These are phyloP conservation scores for Brachyopa scutellaris DNA, from an alignment of 2,888 invertebrate species.

Conservation along the genomic window DNA sequence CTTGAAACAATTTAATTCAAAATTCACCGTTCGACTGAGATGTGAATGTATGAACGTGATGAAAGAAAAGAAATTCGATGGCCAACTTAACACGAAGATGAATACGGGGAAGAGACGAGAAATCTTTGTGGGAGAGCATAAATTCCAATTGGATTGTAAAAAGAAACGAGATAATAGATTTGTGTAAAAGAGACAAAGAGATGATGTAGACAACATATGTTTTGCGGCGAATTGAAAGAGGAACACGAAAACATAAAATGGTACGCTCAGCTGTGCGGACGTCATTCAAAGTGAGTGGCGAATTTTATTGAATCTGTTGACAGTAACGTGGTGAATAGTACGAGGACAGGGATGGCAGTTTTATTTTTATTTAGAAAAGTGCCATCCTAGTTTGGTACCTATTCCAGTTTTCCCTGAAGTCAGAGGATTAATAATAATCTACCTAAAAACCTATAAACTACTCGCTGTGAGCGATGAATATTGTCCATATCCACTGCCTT, in stretches of 20 bases:
- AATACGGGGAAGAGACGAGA: neutral
- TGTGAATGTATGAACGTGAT: neutral
- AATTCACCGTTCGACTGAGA: constrained; percentile 65
- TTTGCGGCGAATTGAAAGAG: constrained; percentile 51
- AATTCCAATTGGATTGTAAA: constrained; percentile 12
- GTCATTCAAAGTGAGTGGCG: too few relatives aligned
- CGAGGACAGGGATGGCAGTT: neutral
- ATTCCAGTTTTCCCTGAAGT: too few relatives aligned
- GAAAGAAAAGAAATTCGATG: constrained; percentile 30
- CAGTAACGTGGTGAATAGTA: neutral
- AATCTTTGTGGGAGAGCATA: constrained; percentile 19
- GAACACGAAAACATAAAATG: neutral
- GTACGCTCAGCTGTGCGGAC: constrained; percentile 10
- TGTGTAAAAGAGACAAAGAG: constrained; percentile 8
- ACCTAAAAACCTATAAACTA: too few relatives aligned
- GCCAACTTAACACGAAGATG: constrained; percentile 25
- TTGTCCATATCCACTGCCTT: too few relatives aligned
- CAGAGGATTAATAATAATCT: too few relatives aligned
- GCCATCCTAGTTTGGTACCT: too few relatives aligned
- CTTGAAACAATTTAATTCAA: constrained; percentile 6
- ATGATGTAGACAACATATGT: constrained; percentile 38
- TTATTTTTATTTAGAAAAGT: too few relatives aligned
- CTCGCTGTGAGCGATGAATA: too few relatives aligned
- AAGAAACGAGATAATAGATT: neutral
- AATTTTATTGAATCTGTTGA: constrained; percentile 2